These are phyloP conservation scores for Cydia splendana DNA, from an alignment of 1,140 invertebrate genomes.

Conservation along the genomic window DNA sequence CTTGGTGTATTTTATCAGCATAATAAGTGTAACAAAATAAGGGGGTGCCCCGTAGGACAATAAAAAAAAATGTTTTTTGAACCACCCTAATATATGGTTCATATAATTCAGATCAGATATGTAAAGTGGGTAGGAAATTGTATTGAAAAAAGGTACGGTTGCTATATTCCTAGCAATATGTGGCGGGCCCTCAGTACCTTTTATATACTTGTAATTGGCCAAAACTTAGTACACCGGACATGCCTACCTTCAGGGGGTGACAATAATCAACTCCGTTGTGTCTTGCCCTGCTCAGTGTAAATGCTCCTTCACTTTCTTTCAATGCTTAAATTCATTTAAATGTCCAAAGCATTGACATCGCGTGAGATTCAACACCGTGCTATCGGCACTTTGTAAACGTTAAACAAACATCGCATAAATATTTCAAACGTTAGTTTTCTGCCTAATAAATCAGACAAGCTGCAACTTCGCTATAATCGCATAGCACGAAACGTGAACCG, in stretches of 20 bases:
- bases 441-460: conserved; percentile 2
- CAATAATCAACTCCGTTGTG: too few species aligned
- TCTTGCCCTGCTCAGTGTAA: background rate
- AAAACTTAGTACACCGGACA: too few species aligned
- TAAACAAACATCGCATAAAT: conserved; percentile 6
- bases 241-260: too few species aligned
- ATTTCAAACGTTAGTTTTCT: conserved; percentile 3
- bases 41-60: too few species aligned
- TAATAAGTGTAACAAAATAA: too few species aligned
- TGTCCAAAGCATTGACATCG: background rate
- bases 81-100: background rate
- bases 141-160: background rate
- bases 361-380: background rate
- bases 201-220: too few species aligned
- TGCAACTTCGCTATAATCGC: background rate
- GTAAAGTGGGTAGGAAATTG: background rate
- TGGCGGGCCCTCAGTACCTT: background rate
- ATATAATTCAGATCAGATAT: conserved; percentile 16
- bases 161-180: background rate
- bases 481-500: background rate
- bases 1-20: too few species aligned
- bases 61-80: too few species aligned
- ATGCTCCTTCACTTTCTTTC: background rate
- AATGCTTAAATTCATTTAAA: background rate
- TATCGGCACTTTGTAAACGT: background rate